A percentile compares a stretch with the other conserved stretches of the same genome.
Conservation (phyloP, 2,113 vertebrate species). For the Cervus canadensis region DNA sequence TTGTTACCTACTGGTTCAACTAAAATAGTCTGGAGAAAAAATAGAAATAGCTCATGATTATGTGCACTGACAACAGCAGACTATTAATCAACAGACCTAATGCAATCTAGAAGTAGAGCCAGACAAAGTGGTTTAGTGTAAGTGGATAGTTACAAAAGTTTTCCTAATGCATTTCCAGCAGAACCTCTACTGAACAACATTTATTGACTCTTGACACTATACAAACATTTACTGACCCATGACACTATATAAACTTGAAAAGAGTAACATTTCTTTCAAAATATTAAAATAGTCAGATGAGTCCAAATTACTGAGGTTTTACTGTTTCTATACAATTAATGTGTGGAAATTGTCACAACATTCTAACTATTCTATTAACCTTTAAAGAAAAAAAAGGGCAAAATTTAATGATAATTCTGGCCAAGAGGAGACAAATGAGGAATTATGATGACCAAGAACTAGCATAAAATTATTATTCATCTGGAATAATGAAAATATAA, state of each 20-base stretch:
- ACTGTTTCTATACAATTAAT: background rate
- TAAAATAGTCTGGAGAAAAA: background rate
- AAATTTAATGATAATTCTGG: conserved; percentile 7
- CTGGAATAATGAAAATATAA: conserved; percentile 39
- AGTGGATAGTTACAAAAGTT: background rate
- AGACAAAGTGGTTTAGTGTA: background rate
- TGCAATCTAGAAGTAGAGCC: background rate
- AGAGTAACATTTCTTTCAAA: conserved; percentile 20
- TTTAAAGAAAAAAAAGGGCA: conserved; percentile 34
- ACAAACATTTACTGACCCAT: background rate
- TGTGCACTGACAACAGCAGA: background rate
- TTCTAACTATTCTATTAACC: conserved; percentile 51
- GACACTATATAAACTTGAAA: background rate
- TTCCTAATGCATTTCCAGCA: background rate
- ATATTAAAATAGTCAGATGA: background rate
- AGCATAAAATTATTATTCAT: conserved; percentile 20
- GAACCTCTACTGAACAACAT: background rate
- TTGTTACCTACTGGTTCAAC: background rate
- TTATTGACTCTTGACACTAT: background rate
- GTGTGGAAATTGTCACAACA: background rate
- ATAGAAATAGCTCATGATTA: background rate
- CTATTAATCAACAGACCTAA: background rate
- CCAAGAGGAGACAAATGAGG: conserved; percentile 32
- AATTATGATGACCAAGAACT: conserved; percentile 7
- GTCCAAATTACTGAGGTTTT: conserved; percentile 11